phyloP scores from a whole-genome alignment of 2,888 invertebrate species.

The Sarcophaga variegata region DNA sequence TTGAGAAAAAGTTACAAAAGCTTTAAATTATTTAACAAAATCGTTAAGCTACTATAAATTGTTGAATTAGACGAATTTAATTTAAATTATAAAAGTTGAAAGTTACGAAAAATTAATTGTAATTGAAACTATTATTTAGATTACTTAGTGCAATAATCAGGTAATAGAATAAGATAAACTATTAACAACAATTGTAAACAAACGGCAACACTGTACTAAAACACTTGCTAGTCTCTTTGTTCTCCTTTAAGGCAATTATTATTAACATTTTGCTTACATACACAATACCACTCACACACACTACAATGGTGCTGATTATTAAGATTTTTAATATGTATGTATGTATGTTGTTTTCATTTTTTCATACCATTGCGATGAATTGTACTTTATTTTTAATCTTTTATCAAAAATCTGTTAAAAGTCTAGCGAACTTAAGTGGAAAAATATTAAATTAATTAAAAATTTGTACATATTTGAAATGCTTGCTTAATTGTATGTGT shows the following conservation, averaged over 20 bases:
- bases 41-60: too few relatives aligned
- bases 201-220: not conserved
- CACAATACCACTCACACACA: not conserved
- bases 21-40: too few relatives aligned
- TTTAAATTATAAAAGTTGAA: too few relatives aligned
- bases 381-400: constrained; percentile 32
- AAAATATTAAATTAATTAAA: not conserved
- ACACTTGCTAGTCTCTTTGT: not conserved
- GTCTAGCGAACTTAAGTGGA: not conserved
- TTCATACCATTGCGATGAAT: constrained; percentile 33
- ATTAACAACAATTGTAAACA: too few relatives aligned
- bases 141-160: too few relatives aligned
- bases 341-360: not conserved
- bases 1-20: too few relatives aligned
- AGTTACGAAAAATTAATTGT: too few relatives aligned
- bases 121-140: too few relatives aligned
- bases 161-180: too few relatives aligned
- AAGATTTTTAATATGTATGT: not conserved
- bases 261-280: not conserved
- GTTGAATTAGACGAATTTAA: too few relatives aligned
- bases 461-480: constrained; percentile 11
- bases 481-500: constrained; percentile 10
- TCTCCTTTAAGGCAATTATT: not conserved
- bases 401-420: not conserved
- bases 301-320: not conserved